phyloP scores from a whole-genome alignment of 2,797 vertebrate species.

The Gymnodraco acuticeps region DNA sequence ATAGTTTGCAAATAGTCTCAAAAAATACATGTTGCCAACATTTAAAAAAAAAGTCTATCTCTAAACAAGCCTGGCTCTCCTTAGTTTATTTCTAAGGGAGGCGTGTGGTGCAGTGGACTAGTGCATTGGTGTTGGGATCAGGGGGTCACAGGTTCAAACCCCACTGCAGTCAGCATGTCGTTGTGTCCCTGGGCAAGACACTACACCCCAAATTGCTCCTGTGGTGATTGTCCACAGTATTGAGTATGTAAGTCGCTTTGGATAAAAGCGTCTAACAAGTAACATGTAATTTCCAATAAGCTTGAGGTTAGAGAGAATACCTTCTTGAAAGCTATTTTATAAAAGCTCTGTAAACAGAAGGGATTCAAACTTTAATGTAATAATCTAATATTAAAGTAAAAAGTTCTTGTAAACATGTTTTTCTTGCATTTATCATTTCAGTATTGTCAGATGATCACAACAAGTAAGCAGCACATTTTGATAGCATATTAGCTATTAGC shows the following conservation, averaged over 20 bases:
- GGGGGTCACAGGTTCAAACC: too few species aligned
- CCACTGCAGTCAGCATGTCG: too few species aligned
- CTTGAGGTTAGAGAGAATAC: not conserved
- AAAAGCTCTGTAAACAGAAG: not conserved
- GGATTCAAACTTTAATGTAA: not conserved
- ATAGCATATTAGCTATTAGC: not conserved
- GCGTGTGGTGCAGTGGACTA: too few species aligned
- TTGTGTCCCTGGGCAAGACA: too few species aligned
- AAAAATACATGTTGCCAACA: not conserved
- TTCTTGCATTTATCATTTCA: conserved; percentile 14
- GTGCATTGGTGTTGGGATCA: too few species aligned
- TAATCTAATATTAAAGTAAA: not conserved
- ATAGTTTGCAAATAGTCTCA: not conserved
- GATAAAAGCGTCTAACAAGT: too few species aligned
- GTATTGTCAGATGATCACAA: conserved; percentile 1
- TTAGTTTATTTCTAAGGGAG: not conserved
- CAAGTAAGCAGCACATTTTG: not conserved
- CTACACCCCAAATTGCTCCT: too few species aligned
- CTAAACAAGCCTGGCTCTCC: not conserved
- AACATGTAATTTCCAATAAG: too few species aligned
- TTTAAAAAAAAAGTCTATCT: not conserved
- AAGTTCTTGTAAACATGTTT: not conserved
- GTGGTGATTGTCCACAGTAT: too few species aligned
- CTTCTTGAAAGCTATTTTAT: conserved; percentile 4
- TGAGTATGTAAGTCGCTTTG: too few species aligned